Conservation (phyloP, 2,113 vertebrate species). For the Canis aureus region DNA sequence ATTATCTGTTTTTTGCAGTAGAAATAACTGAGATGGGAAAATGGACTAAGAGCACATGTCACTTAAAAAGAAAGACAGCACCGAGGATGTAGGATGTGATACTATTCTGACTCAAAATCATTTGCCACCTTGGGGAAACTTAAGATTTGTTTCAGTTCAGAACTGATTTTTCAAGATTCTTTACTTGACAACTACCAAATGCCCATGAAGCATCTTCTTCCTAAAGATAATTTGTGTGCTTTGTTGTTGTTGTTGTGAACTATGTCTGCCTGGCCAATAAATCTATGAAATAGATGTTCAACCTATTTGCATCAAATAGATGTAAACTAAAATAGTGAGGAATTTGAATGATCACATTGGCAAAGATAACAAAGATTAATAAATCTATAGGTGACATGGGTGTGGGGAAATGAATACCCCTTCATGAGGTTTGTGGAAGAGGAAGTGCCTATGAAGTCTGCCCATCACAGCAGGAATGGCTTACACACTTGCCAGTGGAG, state of each 20-base stretch:
- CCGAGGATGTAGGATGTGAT: background rate
- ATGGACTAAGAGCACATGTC: background rate
- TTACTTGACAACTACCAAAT: background rate
- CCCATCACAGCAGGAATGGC: background rate
- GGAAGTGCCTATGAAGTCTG: background rate
- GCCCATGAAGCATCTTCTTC: background rate
- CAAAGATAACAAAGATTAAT: background rate
- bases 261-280: background rate
- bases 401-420: background rate
- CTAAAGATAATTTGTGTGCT: background rate
- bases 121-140: background rate
- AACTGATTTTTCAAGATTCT: slow-evolving; percentile 21
- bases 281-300: background rate
- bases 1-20: background rate
- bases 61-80: background rate
- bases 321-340: background rate
- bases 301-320: background rate
- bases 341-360: background rate
- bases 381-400: background rate
- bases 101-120: background rate
- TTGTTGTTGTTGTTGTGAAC: background rate
- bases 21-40: background rate
- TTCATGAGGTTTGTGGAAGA: background rate
- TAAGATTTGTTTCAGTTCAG: background rate
- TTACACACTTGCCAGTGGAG: background rate